Evolutionary conservation across 2,888 invertebrate species (phyloP).

Genomic region (Thereva unica): DNA sequence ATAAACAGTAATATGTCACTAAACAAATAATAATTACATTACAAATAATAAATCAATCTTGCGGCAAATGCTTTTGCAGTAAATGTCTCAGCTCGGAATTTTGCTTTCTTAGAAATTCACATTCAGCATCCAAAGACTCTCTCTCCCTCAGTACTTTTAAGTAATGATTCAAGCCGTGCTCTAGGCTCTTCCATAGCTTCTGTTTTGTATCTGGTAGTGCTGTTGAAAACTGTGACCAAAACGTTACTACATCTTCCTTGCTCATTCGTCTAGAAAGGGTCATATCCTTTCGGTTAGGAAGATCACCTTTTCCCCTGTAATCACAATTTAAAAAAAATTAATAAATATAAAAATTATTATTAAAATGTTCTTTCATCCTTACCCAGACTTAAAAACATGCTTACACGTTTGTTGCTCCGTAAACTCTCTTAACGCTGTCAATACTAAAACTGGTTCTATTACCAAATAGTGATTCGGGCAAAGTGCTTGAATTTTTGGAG

Average conservation of each 20-base stretch:
- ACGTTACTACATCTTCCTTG: slow-evolving; percentile 64
- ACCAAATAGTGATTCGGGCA: slow-evolving; percentile 65
- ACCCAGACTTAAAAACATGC: slow-evolving; percentile 42
- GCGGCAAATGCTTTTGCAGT: slow-evolving; percentile 64
- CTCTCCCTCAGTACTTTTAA: slow-evolving; percentile 62
- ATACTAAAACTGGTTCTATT: slow-evolving; percentile 69
- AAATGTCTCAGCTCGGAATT: slow-evolving; percentile 72
- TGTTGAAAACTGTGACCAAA: slow-evolving; percentile 69
- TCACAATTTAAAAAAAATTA: not conserved
- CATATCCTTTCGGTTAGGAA: slow-evolving; percentile 53
- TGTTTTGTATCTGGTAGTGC: slow-evolving; percentile 66
- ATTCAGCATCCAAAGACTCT: slow-evolving; percentile 68
- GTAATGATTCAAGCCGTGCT: slow-evolving; percentile 56
- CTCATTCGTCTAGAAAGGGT: slow-evolving; percentile 60
- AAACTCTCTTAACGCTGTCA: slow-evolving; percentile 69
- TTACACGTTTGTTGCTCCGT: slow-evolving; percentile 53
- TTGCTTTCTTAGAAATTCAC: slow-evolving; percentile 66
- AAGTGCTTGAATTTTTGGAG: not conserved
- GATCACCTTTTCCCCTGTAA: slow-evolving; percentile 9
- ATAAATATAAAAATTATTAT: not conserved
- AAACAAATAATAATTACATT: no score
- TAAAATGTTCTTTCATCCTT: not conserved
- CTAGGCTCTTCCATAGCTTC: slow-evolving; percentile 66
- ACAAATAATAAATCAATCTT: no score
- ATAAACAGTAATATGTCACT: no score